phyloP scores from a whole-genome alignment of 2,888 invertebrate species.

The Andrena bicolor region DNA sequence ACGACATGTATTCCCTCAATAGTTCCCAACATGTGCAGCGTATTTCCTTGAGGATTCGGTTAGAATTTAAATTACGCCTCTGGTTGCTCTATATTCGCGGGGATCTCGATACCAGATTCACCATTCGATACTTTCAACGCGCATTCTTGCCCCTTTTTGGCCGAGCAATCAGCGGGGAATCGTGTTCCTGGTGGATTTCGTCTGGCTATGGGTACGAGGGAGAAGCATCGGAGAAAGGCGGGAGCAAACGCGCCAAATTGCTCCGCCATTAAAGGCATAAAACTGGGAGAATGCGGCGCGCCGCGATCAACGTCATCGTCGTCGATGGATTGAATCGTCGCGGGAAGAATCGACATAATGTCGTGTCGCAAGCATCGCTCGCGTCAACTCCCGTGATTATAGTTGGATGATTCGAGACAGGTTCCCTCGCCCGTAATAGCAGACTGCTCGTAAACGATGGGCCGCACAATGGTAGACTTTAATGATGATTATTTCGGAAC shows the following conservation, averaged over 20 bases:
- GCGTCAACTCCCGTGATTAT: slow-evolving; percentile 18
- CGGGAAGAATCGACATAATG: slow-evolving; percentile 27
- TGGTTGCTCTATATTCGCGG: not conserved
- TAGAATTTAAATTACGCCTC: slow-evolving; percentile 23
- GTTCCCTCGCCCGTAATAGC: not conserved
- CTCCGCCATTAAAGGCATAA: slow-evolving; percentile 43
- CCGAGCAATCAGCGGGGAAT: slow-evolving; percentile 31
- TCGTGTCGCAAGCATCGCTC: slow-evolving; percentile 15
- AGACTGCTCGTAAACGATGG: slow-evolving; percentile 4
- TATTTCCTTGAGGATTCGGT: slow-evolving; percentile 18
- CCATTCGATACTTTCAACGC: slow-evolving; percentile 19
- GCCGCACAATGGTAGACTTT: not conserved
- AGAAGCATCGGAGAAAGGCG: slow-evolving; percentile 23
- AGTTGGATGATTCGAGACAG: slow-evolving; percentile 21
- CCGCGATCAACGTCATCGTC: slow-evolving; percentile 24
- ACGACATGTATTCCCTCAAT: no score
- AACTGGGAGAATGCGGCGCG: slow-evolving; percentile 27
- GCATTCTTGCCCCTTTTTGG: slow-evolving; percentile 9
- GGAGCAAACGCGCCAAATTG: slow-evolving; percentile 24
- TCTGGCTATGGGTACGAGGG: slow-evolving; percentile 11
- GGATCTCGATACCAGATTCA: slow-evolving; percentile 29
- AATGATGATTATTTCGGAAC: not conserved
- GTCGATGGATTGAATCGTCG: slow-evolving; percentile 16
- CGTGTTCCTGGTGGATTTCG: slow-evolving; percentile 47
- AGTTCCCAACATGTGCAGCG: slow-evolving; percentile 9